Percentiles rank a stretch among this genome's conserved stretches.
Evolutionary conservation across 64 coral and sea anemone genomes (phyloP).

Genomic region (Stylophora pistillata): DNA sequence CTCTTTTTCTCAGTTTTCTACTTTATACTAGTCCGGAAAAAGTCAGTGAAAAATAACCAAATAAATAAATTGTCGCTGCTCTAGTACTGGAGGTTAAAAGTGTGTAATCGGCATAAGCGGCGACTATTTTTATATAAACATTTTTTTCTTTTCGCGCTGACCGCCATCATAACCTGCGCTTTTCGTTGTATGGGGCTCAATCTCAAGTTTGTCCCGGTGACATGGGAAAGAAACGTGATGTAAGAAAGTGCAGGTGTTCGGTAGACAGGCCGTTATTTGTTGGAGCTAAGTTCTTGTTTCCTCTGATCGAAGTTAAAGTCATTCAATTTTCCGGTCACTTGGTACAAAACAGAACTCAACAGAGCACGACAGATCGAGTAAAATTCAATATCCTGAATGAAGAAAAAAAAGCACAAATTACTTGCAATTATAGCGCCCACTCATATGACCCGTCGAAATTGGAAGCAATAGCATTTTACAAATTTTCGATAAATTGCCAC

Average conservation of each 20-base stretch:
- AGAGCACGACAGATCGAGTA: neutral
- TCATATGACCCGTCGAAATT: too few relatives aligned
- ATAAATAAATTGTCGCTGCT: too few relatives aligned
- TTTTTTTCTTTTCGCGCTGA: too few relatives aligned
- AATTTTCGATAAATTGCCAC: too few relatives aligned
- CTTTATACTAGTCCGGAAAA: too few relatives aligned
- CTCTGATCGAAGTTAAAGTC: neutral
- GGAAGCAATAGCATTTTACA: too few relatives aligned
- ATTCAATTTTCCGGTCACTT: neutral
- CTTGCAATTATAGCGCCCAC: neutral
- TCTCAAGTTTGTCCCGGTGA: neutral
- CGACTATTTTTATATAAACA: too few relatives aligned
- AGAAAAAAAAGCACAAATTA: neutral
- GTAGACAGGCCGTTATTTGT: neutral
- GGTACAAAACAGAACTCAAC: neutral
- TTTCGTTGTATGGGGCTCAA: neutral
- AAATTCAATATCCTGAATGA: neutral
- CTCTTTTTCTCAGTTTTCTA: too few relatives aligned
- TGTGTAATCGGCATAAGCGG: too few relatives aligned
- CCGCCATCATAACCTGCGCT: too few relatives aligned
- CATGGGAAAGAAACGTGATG: neutral
- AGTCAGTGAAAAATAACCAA: too few relatives aligned
- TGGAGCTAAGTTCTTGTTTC: neutral
- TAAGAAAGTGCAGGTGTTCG: neutral
- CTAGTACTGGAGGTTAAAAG: too few relatives aligned